Evolutionary conservation across 2,888 invertebrate species (phyloP), one percentile per base, ranked within the genome.

Genomic region (Geotrupes spiniger): DNA sequence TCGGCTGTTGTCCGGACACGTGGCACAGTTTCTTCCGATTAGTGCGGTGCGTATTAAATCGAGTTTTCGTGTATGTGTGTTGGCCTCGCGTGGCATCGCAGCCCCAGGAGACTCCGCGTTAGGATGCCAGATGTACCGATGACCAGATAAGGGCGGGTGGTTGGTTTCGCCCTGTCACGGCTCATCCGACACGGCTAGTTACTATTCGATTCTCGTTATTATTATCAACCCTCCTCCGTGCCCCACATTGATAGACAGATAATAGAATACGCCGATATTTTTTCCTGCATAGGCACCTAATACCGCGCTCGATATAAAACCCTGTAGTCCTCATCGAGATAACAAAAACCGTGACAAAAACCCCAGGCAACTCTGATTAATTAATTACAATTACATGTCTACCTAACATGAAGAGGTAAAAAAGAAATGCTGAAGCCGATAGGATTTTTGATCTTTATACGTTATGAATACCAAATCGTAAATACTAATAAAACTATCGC

Each of bases 171-270:
- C 53, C 56, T 54, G 59, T 62, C 59, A 60, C 52, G 54, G 57
- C 56, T 58, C 59, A 61, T 61, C 61, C 62, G 61, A 62, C 58
- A 61, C 57, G 61, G 62, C 62, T 60, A 59, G 62, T 62, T 62
- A 61, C 58, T 50, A 49, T 46, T 57, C 52, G 59, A 62, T 62
- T 62, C 58, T 61, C 54, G 51, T 57, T 56, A 57, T 57, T 53
- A 54, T 51, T 38, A 21, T 21, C 21, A 6, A 21, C 21, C 21
- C 21, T 21, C 36, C 38, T 29, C 28, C 31, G 31, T 17, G 10
- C 44, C 21, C 21, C 6, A 3, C 21, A 21, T 21, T 21, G 21
- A 21, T 21, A 21, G 21, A 4, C 6, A 6, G 21, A 21, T 21
- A 21, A 21, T 21, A 21, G 21, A 21, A 21, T 21, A 21, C 21